Base-by-base conservation (phyloP, 2,888 invertebrate species). In the Ophioninae sp. region DNA sequence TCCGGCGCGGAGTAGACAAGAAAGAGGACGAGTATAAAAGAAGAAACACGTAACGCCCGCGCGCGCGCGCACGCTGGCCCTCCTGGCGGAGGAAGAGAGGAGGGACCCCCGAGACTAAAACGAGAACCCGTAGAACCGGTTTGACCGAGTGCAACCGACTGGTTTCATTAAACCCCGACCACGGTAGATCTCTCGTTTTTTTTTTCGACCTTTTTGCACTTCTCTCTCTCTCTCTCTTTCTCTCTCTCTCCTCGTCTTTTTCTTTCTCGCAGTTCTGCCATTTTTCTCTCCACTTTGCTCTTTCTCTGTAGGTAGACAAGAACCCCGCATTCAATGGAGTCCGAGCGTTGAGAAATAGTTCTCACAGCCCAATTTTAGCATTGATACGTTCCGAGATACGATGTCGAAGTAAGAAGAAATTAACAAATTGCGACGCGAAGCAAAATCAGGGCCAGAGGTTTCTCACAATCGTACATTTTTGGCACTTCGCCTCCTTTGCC, bases 141-240 rank as follows among this genome's bases (percentile, higher is more conserved):
- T 91, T 88, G 86, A 87, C 87, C 88, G 82, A 85, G 87, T 87
- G 87, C 88, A 89, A 86, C 85, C 82, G 89, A 88, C 90, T 88
- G 88, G 90, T 91, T 91, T 91, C 90, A 90, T 92, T 90, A 91
- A 91, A 91, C 89, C 87, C 88, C 90, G 87, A 86, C 87, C 87
- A 83, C 85, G 79, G 68, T 64, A 73, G 51, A 41, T 75, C 64
- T 76, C 74, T 78, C 58, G 72, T 71, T 82, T 71, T 71, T 73
- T 37, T 37, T 64, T 67, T 77, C 79, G 56, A 76, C 59, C 59
- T 10, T 22, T 59, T 22, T 59, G 59, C 67, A 68, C 58, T 39
- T 61, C 71, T 64, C 65, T 74, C 65, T 73, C 75, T 76, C 69
- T 67, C 63, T 77, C 68, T 44, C n/a, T 8, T 30, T 63, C 73